Evolutionary conservation across 2,113 vertebrate genomes (phyloP).

Genomic region (Etia nguti): DNA sequence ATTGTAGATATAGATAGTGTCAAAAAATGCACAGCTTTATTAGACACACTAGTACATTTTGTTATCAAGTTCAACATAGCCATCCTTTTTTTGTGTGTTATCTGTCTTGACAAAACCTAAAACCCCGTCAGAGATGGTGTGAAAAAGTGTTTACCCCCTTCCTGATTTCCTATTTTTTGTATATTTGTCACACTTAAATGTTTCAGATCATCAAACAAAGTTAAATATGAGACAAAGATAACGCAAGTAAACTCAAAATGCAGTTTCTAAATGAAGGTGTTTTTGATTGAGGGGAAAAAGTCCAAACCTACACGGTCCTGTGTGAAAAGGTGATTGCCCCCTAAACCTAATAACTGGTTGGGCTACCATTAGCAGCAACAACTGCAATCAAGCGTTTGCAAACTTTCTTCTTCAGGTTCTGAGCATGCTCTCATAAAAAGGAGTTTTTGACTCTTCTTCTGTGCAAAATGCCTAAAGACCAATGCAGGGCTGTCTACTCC

Average conservation of each 20-base stretch:
- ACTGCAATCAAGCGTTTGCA: too few species aligned
- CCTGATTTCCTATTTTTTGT: neutral
- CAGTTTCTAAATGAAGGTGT: neutral
- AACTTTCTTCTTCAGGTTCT: neutral
- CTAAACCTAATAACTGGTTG: neutral
- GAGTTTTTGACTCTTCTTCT: neutral
- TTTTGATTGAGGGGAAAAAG: neutral
- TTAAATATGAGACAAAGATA: neutral
- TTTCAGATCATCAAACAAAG: neutral
- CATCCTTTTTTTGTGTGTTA: neutral
- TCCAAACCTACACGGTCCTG: neutral
- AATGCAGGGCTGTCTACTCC: accelerated
- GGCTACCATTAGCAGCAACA: neutral
- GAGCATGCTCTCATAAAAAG: neutral
- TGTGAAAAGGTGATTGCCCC: neutral
- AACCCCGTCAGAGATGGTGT: neutral
- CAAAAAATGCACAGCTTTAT: neutral
- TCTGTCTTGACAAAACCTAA: neutral
- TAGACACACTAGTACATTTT: neutral
- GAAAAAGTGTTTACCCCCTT: neutral
- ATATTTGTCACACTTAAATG: neutral
- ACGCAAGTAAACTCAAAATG: neutral
- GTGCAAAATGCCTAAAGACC: neutral
- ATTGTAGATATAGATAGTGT: neutral
- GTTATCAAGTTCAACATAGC: neutral